Percentiles rank a stretch among this genome's conserved stretches.
Conservation (phyloP, 2,797 vertebrate genomes). For the Tragelaphus eurycerus region DNA sequence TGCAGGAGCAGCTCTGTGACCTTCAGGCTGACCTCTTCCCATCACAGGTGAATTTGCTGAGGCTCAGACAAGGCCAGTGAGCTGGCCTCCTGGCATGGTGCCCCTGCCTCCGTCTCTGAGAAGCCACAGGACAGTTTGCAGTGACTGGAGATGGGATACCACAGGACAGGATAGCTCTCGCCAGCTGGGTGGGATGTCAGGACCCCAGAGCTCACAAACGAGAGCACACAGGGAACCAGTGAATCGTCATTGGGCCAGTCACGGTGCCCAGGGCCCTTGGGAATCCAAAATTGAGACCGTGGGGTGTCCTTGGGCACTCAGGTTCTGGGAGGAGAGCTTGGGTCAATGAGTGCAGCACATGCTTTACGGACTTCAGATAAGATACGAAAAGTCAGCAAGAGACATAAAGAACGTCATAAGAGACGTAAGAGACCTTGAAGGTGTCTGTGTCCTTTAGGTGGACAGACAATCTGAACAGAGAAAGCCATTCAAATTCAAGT, state of each 20-base stretch:
- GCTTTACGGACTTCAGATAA: background rate
- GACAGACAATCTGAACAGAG: background rate
- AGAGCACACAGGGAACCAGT: background rate
- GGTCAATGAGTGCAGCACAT: background rate
- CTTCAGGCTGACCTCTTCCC: background rate
- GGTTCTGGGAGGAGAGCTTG: background rate
- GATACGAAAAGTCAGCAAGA: background rate
- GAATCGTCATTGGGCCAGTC: background rate
- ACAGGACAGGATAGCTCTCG: background rate
- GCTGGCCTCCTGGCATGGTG: background rate
- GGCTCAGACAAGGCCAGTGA: background rate
- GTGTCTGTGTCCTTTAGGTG: background rate
- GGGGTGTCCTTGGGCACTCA: background rate
- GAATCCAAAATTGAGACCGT: background rate
- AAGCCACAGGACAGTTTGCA: background rate
- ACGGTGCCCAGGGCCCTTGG: background rate
- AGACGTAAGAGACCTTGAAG: background rate
- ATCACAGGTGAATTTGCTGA: background rate
- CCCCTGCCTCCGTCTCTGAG: background rate
- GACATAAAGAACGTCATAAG: background rate
- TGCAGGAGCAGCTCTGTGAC: background rate
- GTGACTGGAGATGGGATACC: background rate
- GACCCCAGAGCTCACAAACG: background rate
- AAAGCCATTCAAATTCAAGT: conserved; percentile 25
- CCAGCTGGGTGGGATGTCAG: background rate